Evolutionary conservation across 2,113 vertebrate species (phyloP), one percentile per base, ranked within the genome.

Genomic region (Cettia cetti): DNA sequence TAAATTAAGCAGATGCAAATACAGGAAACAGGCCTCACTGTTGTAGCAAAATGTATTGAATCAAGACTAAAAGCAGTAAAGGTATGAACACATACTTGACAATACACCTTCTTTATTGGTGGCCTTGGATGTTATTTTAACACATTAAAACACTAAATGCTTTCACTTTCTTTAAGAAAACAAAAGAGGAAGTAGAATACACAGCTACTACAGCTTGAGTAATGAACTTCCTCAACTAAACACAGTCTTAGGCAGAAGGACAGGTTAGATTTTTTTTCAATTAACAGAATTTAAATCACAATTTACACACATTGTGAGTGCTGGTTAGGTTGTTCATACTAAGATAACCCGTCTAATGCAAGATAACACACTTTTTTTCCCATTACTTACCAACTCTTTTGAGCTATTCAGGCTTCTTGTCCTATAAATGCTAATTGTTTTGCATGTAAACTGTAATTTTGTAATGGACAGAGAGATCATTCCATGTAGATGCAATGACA

Each of bases 131-230:
- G 15, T 37, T 81, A 74, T 88, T 95, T 72, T 50, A 31, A 83
- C 59, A 20, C 50, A 47, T 54, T 70, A n/a, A 80, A 74, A 91
- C 31, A 66, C 27, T 23, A 79, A 89, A n/a, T 47, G 26, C 78
- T 94, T 95, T 95, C 95, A 87, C 88, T 91, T 94, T 95, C 93
- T 75, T 72, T 61, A 80, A 42, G 50, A 77, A 89, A 94, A 79
- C 17, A 89, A 90, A 91, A 1, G 35, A 79, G 84, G 83, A 96
- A 94, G 81, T 85, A 1, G 8, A 60, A 65, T 49, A 57, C 49
- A 84, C 72, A 82, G 31, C 44, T 60, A n/a, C 31, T 31, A 65
- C 30, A 42, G 53, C 27, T n/a, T 54, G 28, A 80, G 35, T 15
- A 57, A 53, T 2, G 15, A 82, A 8, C 23, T 40, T 84, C 61